Conservation (phyloP, 2,888 invertebrate species). For the Drosophila rubida region DNA sequence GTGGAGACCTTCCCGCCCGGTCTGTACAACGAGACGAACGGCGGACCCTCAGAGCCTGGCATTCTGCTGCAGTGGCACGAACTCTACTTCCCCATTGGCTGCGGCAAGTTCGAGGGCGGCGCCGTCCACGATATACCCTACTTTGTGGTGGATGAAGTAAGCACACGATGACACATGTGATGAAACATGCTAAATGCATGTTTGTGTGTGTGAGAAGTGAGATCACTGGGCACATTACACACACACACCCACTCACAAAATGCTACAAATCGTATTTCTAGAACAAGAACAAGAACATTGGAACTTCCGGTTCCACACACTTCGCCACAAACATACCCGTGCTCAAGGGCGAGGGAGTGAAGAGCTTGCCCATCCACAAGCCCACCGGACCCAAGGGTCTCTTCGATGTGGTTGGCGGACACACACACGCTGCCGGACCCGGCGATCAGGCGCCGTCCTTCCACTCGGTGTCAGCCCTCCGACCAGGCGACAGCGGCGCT, state of each 20-base stretch:
- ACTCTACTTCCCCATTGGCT: conserved; percentile 90
- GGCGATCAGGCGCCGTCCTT: conserved; percentile 77
- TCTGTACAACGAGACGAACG: conserved; percentile 67
- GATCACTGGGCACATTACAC: neutral
- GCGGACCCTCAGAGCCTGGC: conserved; percentile 85
- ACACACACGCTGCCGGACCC: conserved; percentile 70
- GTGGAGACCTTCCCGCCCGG: conserved; percentile 87
- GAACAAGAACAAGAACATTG: conserved; percentile 52
- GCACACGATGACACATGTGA: conserved; percentile 16
- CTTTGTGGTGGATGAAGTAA: conserved; percentile 75
- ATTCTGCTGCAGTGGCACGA: conserved; percentile 88
- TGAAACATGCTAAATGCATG: neutral
- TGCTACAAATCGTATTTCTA: conserved; percentile 43
- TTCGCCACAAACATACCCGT: conserved; percentile 31
- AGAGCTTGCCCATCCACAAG: conserved; percentile 68
- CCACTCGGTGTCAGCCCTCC: conserved; percentile 74
- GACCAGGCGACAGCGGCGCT: conserved; percentile 59
- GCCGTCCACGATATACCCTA: conserved; percentile 81
- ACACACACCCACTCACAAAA: conserved; percentile 1
- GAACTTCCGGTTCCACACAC: conserved; percentile 18
- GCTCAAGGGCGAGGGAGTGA: conserved; percentile 66
- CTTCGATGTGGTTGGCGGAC: conserved; percentile 70
- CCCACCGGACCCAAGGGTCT: conserved; percentile 63
- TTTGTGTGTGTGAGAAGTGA: neutral
- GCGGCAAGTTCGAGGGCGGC: conserved; percentile 86